Conservation (phyloP, 1,140 invertebrate genomes). For the Drosophila leontia region DNA sequence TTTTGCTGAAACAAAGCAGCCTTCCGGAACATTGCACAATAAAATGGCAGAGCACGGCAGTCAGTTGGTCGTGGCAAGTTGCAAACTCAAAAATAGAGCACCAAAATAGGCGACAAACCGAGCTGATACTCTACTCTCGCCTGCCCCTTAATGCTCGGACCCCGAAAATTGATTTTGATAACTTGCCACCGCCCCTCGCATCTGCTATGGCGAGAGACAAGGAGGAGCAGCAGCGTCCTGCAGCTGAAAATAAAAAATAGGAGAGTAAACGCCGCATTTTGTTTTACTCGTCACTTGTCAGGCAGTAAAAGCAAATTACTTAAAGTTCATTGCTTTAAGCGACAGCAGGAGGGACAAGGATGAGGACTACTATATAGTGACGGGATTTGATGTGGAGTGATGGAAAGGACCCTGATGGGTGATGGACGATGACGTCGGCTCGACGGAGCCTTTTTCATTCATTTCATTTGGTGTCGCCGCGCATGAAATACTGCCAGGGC, state of each 20-base stretch:
- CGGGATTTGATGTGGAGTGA: conserved; percentile 42
- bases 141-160: conserved; percentile 3
- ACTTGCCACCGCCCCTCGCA: conserved; percentile 18
- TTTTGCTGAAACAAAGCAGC: conserved; percentile 79
- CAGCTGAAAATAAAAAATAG: conserved; percentile 46
- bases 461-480: conserved; percentile 55
- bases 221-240: conserved; percentile 5
- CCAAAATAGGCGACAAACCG: conserved; percentile 74
- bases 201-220: background rate
- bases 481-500: conserved; percentile 22
- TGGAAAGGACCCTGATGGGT: conserved; percentile 55
- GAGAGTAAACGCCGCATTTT: conserved; percentile 69
- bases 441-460: conserved; percentile 49
- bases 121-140: background rate
- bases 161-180: conserved; percentile 78
- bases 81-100: conserved; percentile 76
- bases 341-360: conserved; percentile 25
- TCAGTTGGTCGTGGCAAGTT: conserved; percentile 37
- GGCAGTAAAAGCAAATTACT: conserved; percentile 80
- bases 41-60: conserved; percentile 42
- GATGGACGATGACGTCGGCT: conserved; percentile 59
- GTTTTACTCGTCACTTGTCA: conserved; percentile 76
- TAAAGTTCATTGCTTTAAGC: conserved; percentile 83
- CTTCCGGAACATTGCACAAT: conserved; percentile 83
- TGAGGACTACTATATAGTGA: conserved; percentile 11